Conservation (phyloP, 2,113 vertebrate species). For the Barnardius zonarius region DNA sequence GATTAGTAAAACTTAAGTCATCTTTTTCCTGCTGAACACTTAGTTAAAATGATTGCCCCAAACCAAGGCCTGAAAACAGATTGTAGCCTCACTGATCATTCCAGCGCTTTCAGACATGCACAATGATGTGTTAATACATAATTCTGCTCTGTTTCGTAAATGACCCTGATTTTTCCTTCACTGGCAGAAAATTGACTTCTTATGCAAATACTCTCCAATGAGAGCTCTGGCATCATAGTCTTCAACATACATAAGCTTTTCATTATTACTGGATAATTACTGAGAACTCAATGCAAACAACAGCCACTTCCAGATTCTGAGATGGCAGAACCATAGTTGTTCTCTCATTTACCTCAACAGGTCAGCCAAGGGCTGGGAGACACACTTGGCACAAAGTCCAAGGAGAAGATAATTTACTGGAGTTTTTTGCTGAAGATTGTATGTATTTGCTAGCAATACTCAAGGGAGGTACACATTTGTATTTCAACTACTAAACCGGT, state of each 20-base stretch:
- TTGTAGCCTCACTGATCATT: neutral
- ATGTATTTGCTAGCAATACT: conserved; percentile 18
- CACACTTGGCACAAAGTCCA: neutral
- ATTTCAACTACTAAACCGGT: conserved; percentile 32
- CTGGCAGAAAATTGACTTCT: conserved; percentile 21
- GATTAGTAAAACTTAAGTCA: neutral
- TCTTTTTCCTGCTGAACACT: neutral
- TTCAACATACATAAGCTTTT: neutral
- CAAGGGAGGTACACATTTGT: conserved; percentile 2
- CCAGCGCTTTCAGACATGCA: neutral
- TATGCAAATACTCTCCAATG: neutral
- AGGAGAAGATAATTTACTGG: neutral
- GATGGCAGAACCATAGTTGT: neutral
- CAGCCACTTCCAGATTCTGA: neutral
- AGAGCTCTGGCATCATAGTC: neutral
- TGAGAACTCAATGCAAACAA: neutral
- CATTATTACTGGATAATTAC: conserved; percentile 21
- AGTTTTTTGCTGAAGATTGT: neutral
- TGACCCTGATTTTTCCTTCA: conserved; percentile 2
- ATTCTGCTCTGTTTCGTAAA: neutral
- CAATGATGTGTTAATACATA: conserved; percentile 17
- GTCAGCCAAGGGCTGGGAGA: conserved; percentile 23
- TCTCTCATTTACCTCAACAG: conserved; percentile 29
- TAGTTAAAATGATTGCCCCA: neutral
- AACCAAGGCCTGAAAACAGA: neutral